Evolutionary conservation across 2,797 vertebrate species (phyloP), one percentile per base, ranked within the genome.

Genomic region (Paguma larvata): DNA sequence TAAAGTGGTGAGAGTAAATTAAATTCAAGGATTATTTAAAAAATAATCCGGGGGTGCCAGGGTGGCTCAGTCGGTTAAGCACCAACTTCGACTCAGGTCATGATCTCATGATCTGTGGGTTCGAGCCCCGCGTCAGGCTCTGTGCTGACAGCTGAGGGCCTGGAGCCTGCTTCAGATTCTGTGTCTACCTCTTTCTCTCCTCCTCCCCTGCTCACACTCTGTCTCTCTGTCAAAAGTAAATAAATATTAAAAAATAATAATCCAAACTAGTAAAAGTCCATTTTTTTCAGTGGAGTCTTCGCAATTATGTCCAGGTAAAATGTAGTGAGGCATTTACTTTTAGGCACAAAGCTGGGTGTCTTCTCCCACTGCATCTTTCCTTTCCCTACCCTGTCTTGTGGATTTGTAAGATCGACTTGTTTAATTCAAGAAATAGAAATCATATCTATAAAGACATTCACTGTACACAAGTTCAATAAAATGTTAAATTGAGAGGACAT

Each of bases 391-490:
- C 9, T 87, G 23, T n/a, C 11, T 67, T 89, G 38, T 25, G 41
- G 75, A 32, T 21, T 30, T 89, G 73, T 41, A 59, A 8, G 14
- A 67, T 48, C 46, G 83, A 62, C 13, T 86, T 86, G 23, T 67
- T 90, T 67, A 68, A 65, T 78, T 95, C 53, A 32, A 62, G 77
- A 85, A 80, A 84, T 73, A 56, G 7, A 95, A 62, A 53, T 48
- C 8, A 4, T 19, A 34, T 63, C 44, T 13, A 46, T 48, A 59
- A 46, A 70, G 30, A 13, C 12, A n/a, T 89, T 85, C 38, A 41
- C 19, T 18, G 25, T 38, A 15, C 2, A 68, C 6, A 62, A 9
- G 19, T 38, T 79, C 46, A 63, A 25, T 25, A 89, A 80, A 41
- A 67, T 53, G 34, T 51, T 83, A 46, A 46, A 19, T 25, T 34